Base-by-base conservation (phyloP, 2,797 vertebrate genomes). In the Crax fasciolata region DNA sequence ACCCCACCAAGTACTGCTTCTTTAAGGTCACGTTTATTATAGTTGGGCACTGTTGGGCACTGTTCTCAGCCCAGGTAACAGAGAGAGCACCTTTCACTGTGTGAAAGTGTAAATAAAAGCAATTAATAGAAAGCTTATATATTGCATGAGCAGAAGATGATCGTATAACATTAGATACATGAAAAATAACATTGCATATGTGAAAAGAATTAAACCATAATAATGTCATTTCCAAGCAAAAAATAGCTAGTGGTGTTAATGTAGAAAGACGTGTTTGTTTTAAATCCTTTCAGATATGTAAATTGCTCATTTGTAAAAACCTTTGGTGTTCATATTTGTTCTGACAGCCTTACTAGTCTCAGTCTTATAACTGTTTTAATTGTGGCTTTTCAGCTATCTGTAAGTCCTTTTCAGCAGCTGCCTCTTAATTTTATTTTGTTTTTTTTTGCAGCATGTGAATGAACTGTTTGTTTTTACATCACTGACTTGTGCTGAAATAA, bases 51-150 rank as follows among this genome's bases (percentile, higher is more conserved):
- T n/a, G n/a, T n/a, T n/a, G n/a, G n/a, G 32, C 19, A 1, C 28
- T 75, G 11, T 62, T 84, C 81, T 66, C 70, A 82, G 30, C 27
- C 1, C 7, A 85, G 27, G 11, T 51, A 81, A 68, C 8, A 2
- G 0, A 0, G 10, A 72, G 8, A 59, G 7, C 28, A 44, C 35
- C 63, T 82, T 76, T 82, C 52, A 25, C 6, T 44, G 6, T 39
- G 54, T 7, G 51, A 73, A 90, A 90, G 20, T 63, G 52, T 59
- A 73, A 82, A 61, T 46, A 71, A 74, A 80, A 30, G 4, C 13
- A 70, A 66, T 41, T 38, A 41, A 49, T 57, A 9, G 67, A 59
- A 51, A 61, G 11, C 5, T 9, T 78, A 30, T 1, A 2, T 14
- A 39, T 65, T 62, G 27, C 19, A 17, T 30, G 8, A 32, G 5